Conservation (phyloP, 2,113 vertebrate genomes). For the Orientallactaga bullata region DNA sequence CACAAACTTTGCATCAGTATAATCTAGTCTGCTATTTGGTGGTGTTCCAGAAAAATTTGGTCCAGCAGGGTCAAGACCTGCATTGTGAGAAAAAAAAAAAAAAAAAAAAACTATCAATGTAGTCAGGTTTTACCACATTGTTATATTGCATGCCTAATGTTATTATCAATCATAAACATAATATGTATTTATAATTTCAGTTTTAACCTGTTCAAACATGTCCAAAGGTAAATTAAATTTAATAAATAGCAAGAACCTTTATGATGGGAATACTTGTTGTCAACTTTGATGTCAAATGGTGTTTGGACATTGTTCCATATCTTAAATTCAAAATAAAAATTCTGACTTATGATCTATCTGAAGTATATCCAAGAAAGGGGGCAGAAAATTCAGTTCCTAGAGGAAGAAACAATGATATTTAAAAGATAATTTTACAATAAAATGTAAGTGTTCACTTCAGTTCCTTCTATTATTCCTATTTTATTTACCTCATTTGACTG, state of each 20-base stretch:
- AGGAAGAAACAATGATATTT: not conserved
- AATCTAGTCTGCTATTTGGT: slow-evolving; percentile 89
- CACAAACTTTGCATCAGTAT: slow-evolving; percentile 93
- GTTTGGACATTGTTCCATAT: not conserved
- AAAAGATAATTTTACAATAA: not conserved
- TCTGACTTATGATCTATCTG: not conserved
- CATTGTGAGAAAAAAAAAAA: slow-evolving; percentile 68
- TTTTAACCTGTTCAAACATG: not conserved
- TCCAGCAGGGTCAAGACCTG: slow-evolving; percentile 96
- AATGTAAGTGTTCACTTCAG: not conserved
- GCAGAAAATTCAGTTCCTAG: not conserved
- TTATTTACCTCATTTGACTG: not conserved
- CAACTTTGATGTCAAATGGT: not conserved
- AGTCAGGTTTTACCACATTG: not conserved
- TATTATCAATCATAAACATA: slow-evolving; percentile 46
- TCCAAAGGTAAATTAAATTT: not conserved
- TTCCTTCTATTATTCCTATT: not conserved
- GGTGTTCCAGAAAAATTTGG: slow-evolving; percentile 91
- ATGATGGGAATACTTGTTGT: slow-evolving; percentile 42
- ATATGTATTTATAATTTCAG: not conserved
- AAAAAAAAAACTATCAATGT: not conserved
- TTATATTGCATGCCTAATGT: not conserved
- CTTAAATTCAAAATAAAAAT: slow-evolving; percentile 37
- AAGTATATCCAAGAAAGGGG: not conserved
- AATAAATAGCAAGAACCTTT: not conserved